These are phyloP conservation scores for Psittacula derbiana DNA, from an alignment of 2,797 vertebrate species.

Conservation along the genomic window DNA sequence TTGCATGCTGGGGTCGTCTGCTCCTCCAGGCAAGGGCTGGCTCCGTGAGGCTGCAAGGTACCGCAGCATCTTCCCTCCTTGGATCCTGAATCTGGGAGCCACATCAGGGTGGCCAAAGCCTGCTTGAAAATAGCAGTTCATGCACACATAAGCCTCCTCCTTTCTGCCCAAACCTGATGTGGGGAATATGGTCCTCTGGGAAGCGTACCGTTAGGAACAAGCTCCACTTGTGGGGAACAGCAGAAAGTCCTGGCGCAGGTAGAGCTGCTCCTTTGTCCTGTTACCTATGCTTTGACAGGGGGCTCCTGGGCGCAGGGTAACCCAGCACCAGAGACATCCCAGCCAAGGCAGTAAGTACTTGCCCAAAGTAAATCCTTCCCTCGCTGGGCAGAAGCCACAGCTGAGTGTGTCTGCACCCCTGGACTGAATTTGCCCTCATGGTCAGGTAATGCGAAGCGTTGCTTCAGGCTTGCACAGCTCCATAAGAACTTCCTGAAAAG, in stretches of 20 bases:
- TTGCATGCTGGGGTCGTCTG: background rate
- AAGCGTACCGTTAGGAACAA: rapidly evolving
- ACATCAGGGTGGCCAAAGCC: rapidly evolving
- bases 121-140: background rate
- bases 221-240: rapidly evolving
- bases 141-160: rapidly evolving
- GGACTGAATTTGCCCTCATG: background rate
- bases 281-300: background rate
- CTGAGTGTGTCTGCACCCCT: background rate
- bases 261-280: background rate
- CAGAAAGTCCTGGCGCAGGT: background rate
- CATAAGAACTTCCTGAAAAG: background rate
- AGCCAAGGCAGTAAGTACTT: background rate
- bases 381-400: background rate
- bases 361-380: background rate
- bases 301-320: background rate
- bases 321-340: background rate
- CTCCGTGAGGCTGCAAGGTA: background rate
- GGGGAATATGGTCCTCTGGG: rapidly evolving
- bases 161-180: background rate
- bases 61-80: rapidly evolving
- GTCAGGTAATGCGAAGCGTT: background rate
- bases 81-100: rapidly evolving
- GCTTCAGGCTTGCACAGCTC: background rate
- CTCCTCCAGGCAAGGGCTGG: background rate